Conservation (phyloP, 2,888 invertebrate genomes). For the Eupithecia pulchellata region DNA sequence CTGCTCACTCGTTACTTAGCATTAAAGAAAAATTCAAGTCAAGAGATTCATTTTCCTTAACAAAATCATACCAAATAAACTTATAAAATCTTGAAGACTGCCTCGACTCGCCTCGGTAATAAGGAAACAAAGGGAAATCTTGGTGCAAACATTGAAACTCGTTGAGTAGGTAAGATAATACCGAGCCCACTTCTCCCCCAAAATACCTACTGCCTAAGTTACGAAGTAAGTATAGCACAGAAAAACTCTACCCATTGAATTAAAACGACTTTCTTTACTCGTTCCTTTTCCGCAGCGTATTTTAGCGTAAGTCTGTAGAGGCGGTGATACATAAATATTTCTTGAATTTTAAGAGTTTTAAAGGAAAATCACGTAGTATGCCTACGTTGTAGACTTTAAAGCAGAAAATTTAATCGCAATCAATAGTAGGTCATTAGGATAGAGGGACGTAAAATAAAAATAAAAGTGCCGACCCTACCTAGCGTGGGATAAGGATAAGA, state of each 20-base stretch:
- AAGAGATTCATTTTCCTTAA: conserved; percentile 20
- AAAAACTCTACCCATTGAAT: conserved; percentile 47
- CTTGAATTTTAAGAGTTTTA: neutral
- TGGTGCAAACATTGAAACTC: conserved; percentile 33
- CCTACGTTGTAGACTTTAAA: too few species aligned
- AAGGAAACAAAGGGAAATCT: conserved; percentile 27
- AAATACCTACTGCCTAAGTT: conserved; percentile 30
- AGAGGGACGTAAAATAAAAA: too few species aligned
- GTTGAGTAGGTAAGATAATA: conserved; percentile 36
- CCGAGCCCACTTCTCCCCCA: conserved; percentile 30
- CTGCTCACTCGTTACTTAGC: neutral
- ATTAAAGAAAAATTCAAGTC: conserved; percentile 4
- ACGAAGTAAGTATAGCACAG: conserved; percentile 35
- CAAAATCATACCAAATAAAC: conserved; percentile 17
- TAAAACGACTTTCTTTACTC: conserved; percentile 47
- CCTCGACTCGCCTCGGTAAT: conserved; percentile 8
- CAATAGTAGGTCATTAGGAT: too few species aligned
- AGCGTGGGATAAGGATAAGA: too few species aligned
- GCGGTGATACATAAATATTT: neutral
- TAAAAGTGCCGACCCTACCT: too few species aligned
- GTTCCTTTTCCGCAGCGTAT: conserved; percentile 42
- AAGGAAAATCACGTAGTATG: too few species aligned
- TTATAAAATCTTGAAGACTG: conserved; percentile 15
- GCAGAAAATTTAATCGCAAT: too few species aligned
- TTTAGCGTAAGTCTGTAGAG: conserved; percentile 34